phyloP scores from a whole-genome alignment of 2,797 vertebrate species.

The Otolemur crassicaudatus region DNA sequence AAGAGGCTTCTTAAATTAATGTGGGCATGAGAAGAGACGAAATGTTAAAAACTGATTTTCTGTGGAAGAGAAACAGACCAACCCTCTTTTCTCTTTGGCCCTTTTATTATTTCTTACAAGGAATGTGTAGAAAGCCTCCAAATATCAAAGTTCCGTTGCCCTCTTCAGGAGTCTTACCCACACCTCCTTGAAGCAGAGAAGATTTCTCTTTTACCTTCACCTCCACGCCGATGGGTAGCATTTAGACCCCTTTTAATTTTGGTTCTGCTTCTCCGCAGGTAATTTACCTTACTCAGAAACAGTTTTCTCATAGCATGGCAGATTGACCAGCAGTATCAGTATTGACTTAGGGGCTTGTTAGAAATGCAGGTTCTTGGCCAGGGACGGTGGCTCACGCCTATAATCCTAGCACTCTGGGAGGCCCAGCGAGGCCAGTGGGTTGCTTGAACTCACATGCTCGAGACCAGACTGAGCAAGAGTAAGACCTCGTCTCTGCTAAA shows the following conservation, averaged over 20 bases:
- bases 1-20: too few species aligned
- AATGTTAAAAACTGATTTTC: too few species aligned
- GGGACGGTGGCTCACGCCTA: too few species aligned
- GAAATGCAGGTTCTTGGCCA: neutral
- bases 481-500: too few species aligned
- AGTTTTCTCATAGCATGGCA: neutral
- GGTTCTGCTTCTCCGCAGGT: neutral
- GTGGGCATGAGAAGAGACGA: too few species aligned
- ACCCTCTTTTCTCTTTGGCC: neutral
- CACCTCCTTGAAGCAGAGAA: neutral
- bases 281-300: neutral
- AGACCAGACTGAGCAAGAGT: too few species aligned
- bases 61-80: neutral
- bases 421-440: too few species aligned
- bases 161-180: neutral
- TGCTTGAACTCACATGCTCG: too few species aligned
- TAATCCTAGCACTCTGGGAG: too few species aligned
- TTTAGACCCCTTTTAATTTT: neutral
- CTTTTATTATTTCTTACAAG: neutral
- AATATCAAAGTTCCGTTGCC: neutral
- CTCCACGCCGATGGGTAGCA: too few species aligned
- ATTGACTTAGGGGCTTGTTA: neutral
- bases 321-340: neutral
- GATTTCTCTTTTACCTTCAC: neutral
- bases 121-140: neutral